These are phyloP conservation scores for Drosophila parvula DNA, from an alignment of 1,140 invertebrate genomes.

Conservation along the genomic window DNA sequence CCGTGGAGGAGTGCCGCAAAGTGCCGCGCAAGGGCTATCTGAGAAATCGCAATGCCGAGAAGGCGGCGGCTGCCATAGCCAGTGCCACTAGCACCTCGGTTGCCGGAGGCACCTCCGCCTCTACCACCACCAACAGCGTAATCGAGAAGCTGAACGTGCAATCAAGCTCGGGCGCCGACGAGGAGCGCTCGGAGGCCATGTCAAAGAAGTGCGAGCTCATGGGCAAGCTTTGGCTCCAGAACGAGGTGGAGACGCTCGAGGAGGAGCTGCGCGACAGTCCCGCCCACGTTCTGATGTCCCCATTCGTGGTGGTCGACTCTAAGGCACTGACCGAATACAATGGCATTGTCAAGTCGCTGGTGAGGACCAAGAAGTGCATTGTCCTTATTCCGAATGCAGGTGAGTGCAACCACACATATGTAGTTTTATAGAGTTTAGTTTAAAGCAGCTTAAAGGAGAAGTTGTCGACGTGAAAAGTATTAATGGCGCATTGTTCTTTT, in stretches of 20 bases:
- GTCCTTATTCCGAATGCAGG: constrained; percentile 92
- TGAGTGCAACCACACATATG: constrained; percentile 84
- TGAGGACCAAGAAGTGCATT: constrained; percentile 90
- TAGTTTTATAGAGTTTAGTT: constrained; percentile 9
- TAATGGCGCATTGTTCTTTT: neutral
- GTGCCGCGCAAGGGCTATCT: constrained; percentile 80
- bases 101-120: constrained; percentile 73
- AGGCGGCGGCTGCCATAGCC: constrained; percentile 62
- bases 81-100: constrained; percentile 68
- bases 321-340: constrained; percentile 89
- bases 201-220: constrained; percentile 86
- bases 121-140: constrained; percentile 77
- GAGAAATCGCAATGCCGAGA: constrained; percentile 79
- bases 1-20: constrained; percentile 79
- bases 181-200: constrained; percentile 84
- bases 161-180: constrained; percentile 79
- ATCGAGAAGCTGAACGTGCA: constrained; percentile 78
- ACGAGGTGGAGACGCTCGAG: constrained; percentile 90
- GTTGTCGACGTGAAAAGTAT: constrained; percentile 1
- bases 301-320: constrained; percentile 91
- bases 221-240: constrained; percentile 90
- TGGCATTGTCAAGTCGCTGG: constrained; percentile 90
- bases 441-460: neutral
- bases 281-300: constrained; percentile 86
- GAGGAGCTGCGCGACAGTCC: constrained; percentile 75